Percentiles rank a stretch among this genome's conserved stretches.
Evolutionary conservation across 1,140 invertebrate genomes (phyloP).

Genomic region (Cherax quadricarinatus): DNA sequence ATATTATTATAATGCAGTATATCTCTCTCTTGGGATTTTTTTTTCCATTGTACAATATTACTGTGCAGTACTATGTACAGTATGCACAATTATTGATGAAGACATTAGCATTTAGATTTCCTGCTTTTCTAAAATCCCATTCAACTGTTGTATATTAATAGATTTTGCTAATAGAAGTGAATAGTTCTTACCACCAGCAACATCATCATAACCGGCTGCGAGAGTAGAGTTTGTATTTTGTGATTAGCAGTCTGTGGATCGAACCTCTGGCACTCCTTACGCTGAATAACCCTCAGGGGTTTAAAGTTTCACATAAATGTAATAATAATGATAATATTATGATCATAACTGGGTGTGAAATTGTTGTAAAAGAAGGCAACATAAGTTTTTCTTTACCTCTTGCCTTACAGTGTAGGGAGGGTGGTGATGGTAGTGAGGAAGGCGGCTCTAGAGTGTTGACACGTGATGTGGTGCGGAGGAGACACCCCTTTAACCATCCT

Average conservation of each 20-base stretch:
- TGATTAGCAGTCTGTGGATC: background rate
- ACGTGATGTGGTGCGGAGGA: conserved; percentile 59
- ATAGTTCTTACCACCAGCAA: background rate
- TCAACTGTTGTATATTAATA: background rate
- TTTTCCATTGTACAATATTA: background rate
- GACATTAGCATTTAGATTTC: background rate
- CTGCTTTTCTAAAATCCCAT: background rate
- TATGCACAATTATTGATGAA: background rate
- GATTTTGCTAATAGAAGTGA: background rate
- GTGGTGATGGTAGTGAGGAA: conserved; percentile 56
- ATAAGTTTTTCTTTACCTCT: conserved; percentile 59
- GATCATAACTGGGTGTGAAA: background rate
- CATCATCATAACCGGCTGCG: conserved; percentile 1
- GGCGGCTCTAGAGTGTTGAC: conserved; percentile 57
- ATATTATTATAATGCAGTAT: background rate
- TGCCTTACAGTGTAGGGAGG: conserved; percentile 72
- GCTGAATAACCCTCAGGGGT: too few species aligned
- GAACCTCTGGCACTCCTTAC: background rate
- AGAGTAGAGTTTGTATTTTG: background rate
- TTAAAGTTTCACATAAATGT: too few species aligned
- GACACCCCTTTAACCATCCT: conserved; percentile 24
- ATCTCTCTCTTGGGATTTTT: background rate
- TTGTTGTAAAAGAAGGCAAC: conserved; percentile 44
- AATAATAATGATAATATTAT: too few species aligned
- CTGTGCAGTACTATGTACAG: too few species aligned